Percentiles rank a stretch among this genome's conserved stretches.
phyloP scores from a whole-genome alignment of 1,140 invertebrate genomes.

The Euwallacea similis region DNA sequence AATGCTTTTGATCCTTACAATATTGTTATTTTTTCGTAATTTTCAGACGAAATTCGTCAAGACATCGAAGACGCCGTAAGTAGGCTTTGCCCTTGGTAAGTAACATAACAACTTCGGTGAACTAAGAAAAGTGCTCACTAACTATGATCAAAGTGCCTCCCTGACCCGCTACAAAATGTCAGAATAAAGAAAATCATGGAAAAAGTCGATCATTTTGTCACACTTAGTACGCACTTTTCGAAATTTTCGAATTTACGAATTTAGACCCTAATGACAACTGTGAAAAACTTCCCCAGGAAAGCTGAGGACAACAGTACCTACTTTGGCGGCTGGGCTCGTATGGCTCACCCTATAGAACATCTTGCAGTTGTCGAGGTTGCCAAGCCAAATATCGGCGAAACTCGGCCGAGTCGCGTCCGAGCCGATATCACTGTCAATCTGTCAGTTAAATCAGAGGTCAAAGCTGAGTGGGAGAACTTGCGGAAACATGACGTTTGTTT shows the following conservation, averaged over 20 bases:
- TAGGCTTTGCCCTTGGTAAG: conserved; percentile 89
- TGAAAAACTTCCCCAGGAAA: conserved; percentile 56
- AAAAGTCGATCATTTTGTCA: background rate
- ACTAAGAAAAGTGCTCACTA: too few relatives aligned
- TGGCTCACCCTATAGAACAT: conserved; percentile 92
- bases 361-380: conserved; percentile 96
- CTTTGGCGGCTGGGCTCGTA: conserved; percentile 97
- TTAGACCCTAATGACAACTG: background rate
- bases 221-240: too few relatives aligned
- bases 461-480: conserved; percentile 95
- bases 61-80: conserved; percentile 97
- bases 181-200: background rate
- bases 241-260: background rate
- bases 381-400: conserved; percentile 89
- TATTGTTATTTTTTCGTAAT: background rate
- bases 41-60: conserved; percentile 92
- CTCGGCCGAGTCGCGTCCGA: conserved; percentile 88
- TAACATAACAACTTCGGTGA: background rate
- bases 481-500: conserved; percentile 98
- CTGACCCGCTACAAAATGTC: too few relatives aligned
- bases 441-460: conserved; percentile 86
- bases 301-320: conserved; percentile 84
- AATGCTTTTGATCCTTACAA: too few relatives aligned
- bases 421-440: conserved; percentile 94
- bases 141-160: too few relatives aligned